Evolutionary conservation across 1,140 invertebrate species (phyloP).

Genomic region (Aplysia californica): DNA sequence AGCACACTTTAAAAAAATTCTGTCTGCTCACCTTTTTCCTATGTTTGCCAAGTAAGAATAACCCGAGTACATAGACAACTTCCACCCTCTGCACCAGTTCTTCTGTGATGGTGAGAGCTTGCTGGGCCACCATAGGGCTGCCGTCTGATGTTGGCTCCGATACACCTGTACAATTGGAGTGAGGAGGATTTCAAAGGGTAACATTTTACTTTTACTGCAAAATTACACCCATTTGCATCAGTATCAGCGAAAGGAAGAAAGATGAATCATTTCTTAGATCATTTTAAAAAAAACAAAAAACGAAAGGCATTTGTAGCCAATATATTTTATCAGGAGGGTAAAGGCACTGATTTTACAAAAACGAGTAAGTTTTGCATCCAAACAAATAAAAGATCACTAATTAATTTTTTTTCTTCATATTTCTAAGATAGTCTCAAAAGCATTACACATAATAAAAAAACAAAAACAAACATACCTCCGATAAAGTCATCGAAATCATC

Average conservation of each 20-base stretch:
- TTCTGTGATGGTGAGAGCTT: constrained; percentile 63
- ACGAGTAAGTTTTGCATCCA: background rate
- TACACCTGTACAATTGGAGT: constrained; percentile 60
- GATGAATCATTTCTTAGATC: too few relatives aligned
- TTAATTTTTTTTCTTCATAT: too few relatives aligned
- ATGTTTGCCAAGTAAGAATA: constrained; percentile 69
- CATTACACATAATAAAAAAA: background rate
- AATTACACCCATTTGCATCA: too few relatives aligned
- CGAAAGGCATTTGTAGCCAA: constrained; percentile 8
- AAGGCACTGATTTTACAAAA: background rate
- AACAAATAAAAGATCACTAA: background rate
- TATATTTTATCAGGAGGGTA: background rate
- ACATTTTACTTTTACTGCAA: too few relatives aligned
- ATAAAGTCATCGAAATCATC: constrained; percentile 66
- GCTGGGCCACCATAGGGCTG: constrained; percentile 57
- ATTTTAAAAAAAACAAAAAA: too few relatives aligned
- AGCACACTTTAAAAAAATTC: too few relatives aligned
- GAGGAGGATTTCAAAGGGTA: too few relatives aligned
- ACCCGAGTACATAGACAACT: constrained; percentile 68
- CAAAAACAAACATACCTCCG: constrained; percentile 49
- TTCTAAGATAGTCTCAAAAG: too few relatives aligned
- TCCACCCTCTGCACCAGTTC: constrained; percentile 69
- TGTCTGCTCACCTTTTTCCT: constrained; percentile 68
- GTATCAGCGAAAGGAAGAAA: too few relatives aligned
- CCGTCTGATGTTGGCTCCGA: constrained; percentile 58